phyloP scores from a whole-genome alignment of 2,113 vertebrate species.

The Caranx melampygus region DNA sequence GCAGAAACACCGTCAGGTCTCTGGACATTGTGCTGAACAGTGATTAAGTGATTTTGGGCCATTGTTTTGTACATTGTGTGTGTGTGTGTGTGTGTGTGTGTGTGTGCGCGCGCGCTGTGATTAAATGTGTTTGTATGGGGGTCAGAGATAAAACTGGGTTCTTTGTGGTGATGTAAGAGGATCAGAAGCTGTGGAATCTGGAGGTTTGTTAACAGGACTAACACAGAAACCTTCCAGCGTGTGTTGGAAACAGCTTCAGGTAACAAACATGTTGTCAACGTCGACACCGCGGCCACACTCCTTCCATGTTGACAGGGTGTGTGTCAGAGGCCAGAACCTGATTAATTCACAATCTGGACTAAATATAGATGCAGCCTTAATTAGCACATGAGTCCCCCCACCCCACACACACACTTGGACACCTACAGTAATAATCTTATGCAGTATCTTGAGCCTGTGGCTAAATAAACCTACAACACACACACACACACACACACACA shows the following conservation, averaged over 20 bases:
- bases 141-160: conserved; percentile 63
- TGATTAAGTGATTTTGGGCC: conserved; percentile 31
- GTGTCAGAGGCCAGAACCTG: neutral
- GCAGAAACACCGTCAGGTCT: conserved; percentile 7
- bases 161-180: conserved; percentile 72
- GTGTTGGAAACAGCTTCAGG: conserved; percentile 29
- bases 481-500: too few species aligned
- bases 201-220: conserved; percentile 51
- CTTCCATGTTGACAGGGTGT: neutral
- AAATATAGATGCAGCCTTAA: conserved; percentile 21
- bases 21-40: conserved; percentile 41
- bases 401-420: neutral
- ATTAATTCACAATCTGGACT: conserved; percentile 16
- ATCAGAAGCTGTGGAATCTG: conserved; percentile 70
- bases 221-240: conserved; percentile 35
- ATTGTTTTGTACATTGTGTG: conserved; percentile 26
- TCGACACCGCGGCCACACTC: neutral
- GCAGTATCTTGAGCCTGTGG: neutral
- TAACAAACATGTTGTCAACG: conserved; percentile 24
- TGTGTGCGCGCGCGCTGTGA: conserved; percentile 45
- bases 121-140: conserved; percentile 56
- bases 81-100: too few species aligned
- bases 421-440: neutral
- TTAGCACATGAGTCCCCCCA: neutral
- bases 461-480: neutral